A percentile compares a stretch with the other conserved stretches of the same genome.
These are phyloP conservation scores for Acipenser oxyrinchus DNA, from an alignment of 2,797 vertebrate species.

Conservation along the genomic window DNA sequence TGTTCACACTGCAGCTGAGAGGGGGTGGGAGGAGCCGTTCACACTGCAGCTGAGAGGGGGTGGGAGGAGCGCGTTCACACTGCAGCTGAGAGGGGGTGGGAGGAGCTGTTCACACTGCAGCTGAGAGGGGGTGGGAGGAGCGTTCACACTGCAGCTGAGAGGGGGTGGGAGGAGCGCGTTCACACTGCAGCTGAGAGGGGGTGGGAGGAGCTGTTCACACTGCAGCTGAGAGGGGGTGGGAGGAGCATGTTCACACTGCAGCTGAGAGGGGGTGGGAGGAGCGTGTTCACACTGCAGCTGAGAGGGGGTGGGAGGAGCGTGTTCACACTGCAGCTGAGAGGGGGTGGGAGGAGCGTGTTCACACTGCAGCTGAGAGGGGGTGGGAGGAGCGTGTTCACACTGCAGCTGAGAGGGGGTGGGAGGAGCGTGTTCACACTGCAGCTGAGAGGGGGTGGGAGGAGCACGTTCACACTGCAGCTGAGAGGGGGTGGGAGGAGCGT, in stretches of 20 bases:
- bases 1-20: not conserved
- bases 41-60: not conserved
- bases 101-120: slow-evolving; percentile 19
- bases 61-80: too few relatives aligned
- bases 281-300: not conserved
- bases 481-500: too few relatives aligned
- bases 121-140: slow-evolving; percentile 36
- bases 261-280: slow-evolving; percentile 31
- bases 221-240: slow-evolving; percentile 29
- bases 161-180: slow-evolving; percentile 38
- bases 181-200: slow-evolving; percentile 14
- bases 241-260: slow-evolving; percentile 32
- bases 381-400: not conserved
- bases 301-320: not conserved
- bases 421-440: not conserved
- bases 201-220: slow-evolving; percentile 33
- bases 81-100: slow-evolving; percentile 48
- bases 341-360: not conserved
- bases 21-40: not conserved
- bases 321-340: not conserved
- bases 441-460: too few relatives aligned
- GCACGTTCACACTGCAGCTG: not conserved
- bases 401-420: not conserved
- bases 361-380: not conserved
- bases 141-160: slow-evolving; percentile 38